Conservation (phyloP, 1,140 invertebrate species). For the Drosophila tropicalis region DNA sequence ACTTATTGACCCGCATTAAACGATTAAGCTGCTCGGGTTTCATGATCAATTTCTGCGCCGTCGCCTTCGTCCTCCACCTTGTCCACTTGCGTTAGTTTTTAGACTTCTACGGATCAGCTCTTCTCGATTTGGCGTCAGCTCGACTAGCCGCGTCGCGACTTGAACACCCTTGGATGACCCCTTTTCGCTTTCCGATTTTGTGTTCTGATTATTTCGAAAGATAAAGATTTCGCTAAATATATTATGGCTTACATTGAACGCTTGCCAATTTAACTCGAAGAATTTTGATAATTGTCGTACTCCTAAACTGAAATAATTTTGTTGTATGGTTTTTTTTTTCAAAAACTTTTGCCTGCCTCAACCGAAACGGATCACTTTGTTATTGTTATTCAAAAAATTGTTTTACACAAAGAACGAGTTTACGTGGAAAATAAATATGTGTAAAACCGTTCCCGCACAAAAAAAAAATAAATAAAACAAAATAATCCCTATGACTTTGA, state of each 20-base stretch:
- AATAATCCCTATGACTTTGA: background rate
- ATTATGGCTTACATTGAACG: background rate
- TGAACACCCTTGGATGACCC: background rate
- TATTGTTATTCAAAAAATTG: constrained; percentile 30
- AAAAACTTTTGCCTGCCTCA: constrained; percentile 2
- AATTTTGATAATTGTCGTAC: constrained; percentile 41
- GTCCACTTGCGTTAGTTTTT: background rate
- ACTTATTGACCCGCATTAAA: constrained; percentile 47
- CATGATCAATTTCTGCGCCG: constrained; percentile 25
- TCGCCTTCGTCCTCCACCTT: background rate
- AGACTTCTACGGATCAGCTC: background rate
- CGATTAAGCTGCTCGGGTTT: constrained; percentile 61
- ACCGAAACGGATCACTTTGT: constrained; percentile 11
- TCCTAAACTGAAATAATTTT: constrained; percentile 12
- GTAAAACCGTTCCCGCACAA: no score
- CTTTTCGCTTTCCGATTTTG: no score
- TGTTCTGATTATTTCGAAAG: background rate
- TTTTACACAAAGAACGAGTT: constrained; percentile 26
- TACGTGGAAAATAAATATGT: no score
- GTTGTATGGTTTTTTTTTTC: constrained; percentile 17
- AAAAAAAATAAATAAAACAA: background rate
- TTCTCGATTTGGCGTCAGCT: background rate
- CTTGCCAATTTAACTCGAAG: constrained; percentile 6
- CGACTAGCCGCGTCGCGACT: no score
- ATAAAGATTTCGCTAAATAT: background rate